Evolutionary conservation across 2,113 vertebrate species (phyloP).

Genomic region (Paracanthobrama guichenoti): DNA sequence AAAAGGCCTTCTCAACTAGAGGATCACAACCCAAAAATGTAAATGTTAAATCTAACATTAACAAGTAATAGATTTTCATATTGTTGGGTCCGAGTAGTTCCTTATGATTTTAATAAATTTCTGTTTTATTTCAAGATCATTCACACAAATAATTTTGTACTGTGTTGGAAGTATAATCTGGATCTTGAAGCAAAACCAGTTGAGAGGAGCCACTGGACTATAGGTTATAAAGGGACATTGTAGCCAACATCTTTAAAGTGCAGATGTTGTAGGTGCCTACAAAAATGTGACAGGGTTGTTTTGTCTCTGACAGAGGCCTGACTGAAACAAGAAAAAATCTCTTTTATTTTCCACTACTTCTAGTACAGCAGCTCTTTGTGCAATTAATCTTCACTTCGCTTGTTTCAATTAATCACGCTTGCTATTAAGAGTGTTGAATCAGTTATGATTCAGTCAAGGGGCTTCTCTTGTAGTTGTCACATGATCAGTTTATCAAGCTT

Average conservation of each 20-base stretch:
- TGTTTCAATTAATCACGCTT: slow-evolving; percentile 68
- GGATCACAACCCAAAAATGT: background rate
- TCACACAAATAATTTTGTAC: background rate
- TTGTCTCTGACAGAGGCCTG: background rate
- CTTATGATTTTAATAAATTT: background rate
- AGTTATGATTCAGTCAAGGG: background rate
- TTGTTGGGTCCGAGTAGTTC: background rate
- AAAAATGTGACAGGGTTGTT: background rate
- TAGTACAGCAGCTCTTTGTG: slow-evolving; percentile 56
- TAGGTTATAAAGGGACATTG: background rate
- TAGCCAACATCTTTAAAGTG: background rate
- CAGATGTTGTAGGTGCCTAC: background rate
- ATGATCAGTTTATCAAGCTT: background rate
- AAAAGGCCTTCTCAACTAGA: background rate
- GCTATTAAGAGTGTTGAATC: slow-evolving; percentile 48
- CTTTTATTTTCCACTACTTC: background rate
- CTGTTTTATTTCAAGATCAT: background rate
- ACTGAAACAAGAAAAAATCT: background rate
- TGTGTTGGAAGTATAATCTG: background rate
- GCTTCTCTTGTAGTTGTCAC: slow-evolving; percentile 23
- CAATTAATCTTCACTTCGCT: slow-evolving; percentile 68
- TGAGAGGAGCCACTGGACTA: background rate
- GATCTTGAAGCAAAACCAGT: background rate
- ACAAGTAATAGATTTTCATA: background rate
- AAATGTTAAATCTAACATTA: background rate